These are phyloP conservation scores for Trachelipus rathkii DNA, from an alignment of 1,140 invertebrate genomes.

Conservation along the genomic window DNA sequence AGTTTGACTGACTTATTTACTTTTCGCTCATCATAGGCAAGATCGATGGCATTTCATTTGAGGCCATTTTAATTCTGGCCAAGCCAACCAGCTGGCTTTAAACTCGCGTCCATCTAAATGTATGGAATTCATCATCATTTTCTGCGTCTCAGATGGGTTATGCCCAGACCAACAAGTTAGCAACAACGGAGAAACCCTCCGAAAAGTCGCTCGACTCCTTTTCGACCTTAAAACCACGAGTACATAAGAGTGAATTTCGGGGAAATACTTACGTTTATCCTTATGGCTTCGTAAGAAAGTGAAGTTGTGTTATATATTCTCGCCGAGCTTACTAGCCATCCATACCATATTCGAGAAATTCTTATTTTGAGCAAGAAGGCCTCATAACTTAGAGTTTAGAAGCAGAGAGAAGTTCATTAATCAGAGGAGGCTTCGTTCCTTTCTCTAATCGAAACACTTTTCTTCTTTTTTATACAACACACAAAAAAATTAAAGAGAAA, in stretches of 20 bases:
- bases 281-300: neutral
- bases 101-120: slow-evolving; percentile 37
- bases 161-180: slow-evolving; percentile 16
- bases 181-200: neutral
- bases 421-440: neutral
- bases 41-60: slow-evolving; percentile 9
- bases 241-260: neutral
- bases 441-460: neutral
- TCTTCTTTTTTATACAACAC: neutral
- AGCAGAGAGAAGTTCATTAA: neutral
- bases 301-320: slow-evolving; percentile 32
- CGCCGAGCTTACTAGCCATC: slow-evolving; percentile 25
- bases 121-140: slow-evolving; percentile 44
- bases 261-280: neutral
- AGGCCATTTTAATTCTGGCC: slow-evolving; percentile 6
- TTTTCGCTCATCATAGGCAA: slow-evolving; percentile 4
- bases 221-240: neutral
- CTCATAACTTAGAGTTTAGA: slow-evolving; percentile 29
- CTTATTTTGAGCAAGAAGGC: slow-evolving; percentile 37
- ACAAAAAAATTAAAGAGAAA: neutral
- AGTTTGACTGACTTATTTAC: slow-evolving; percentile 7
- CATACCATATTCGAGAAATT: slow-evolving; percentile 40
- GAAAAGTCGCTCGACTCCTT: neutral
- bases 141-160: slow-evolving; percentile 36
- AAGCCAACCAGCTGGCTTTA: slow-evolving; percentile 6